Base-by-base conservation (phyloP, 2,888 invertebrate genomes). In the Oeneis ivallda region DNA sequence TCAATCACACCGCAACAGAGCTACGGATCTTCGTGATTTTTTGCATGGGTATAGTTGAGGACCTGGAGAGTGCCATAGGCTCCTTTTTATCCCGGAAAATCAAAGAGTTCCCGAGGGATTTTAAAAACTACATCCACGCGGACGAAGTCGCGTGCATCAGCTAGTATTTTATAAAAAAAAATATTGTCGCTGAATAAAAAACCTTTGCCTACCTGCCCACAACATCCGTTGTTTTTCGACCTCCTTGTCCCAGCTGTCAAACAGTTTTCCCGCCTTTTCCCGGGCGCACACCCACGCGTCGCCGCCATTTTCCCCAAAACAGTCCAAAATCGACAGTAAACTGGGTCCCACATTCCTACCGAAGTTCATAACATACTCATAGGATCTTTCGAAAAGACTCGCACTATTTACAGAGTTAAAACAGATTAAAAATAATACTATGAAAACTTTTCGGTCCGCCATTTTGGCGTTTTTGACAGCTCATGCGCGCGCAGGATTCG, bases 251-350 rank as follows among this genome's bases (percentile, higher is more conserved):
- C 87, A 92, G 0, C 75, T 74, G 65, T 90, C 89, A 72, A 94
- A 79, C 52, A 94, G 82, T 60, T 90, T 92, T 50, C 90, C 93
- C 3, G 93, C 92, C 70, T 92, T 92, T 67, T 92, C 86, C 45
- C 87, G 87, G 4, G 93, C 92, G 85, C 94, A 94, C 9, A 77
- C 77, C 93, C 93, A 93, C 9, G 92, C 87, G 43, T 93, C 85
- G 0, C 32, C 59, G 39, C 49, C 50, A 11, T 85, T 79, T 10
- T 89, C 84, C 0, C 87, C 83, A 43, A 93, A 86, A 79, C 94
- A 94, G 69, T 93, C 86, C 64, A 93, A 78, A 60, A 94, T 77
- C 3, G 92, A 87, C 82, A 93, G 80, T 58, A 94, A 88, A 79
- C 91, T 92, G 1, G 93, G 93, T 41, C 89, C 89, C 49, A 90